A percentile compares a stretch with the other conserved stretches of the same genome.
Evolutionary conservation across 2,888 invertebrate genomes (phyloP).

Genomic region (Leptura quadrifasciata): DNA sequence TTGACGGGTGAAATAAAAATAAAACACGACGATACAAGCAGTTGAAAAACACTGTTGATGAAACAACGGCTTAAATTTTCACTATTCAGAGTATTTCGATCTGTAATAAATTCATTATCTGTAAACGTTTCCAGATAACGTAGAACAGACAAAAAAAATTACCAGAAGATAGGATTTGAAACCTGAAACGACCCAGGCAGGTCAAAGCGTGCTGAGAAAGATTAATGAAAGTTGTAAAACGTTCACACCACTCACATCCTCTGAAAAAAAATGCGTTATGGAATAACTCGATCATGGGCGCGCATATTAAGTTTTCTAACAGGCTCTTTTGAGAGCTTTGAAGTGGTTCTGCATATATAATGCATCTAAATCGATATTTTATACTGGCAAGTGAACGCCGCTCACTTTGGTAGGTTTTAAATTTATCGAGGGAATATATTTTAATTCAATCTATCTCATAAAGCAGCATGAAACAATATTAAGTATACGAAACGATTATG

Average conservation of each 20-base stretch:
- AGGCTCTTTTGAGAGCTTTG: neutral
- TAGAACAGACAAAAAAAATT: slow-evolving; percentile 40
- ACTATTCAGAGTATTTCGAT: slow-evolving; percentile 16
- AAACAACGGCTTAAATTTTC: neutral
- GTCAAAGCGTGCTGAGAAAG: slow-evolving; percentile 57
- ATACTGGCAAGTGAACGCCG: neutral
- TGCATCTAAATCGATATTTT: slow-evolving; percentile 24
- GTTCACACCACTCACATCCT: slow-evolving; percentile 52
- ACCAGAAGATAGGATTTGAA: slow-evolving; percentile 52
- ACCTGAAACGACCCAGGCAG: slow-evolving; percentile 40
- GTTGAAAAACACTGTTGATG: neutral
- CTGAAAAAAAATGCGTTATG: slow-evolving; percentile 55
- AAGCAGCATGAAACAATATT: too few relatives aligned
- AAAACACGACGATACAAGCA: neutral
- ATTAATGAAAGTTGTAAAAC: slow-evolving; percentile 61
- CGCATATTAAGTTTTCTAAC: neutral
- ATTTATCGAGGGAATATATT: neutral
- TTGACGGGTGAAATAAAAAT: slow-evolving; percentile 7
- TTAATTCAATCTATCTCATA: too few relatives aligned
- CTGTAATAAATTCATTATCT: slow-evolving; percentile 38
- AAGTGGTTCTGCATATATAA: slow-evolving; percentile 14
- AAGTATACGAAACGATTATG: too few relatives aligned
- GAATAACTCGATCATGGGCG: slow-evolving; percentile 52
- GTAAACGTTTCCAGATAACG: slow-evolving; percentile 21
- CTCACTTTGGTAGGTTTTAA: neutral